phyloP scores from a whole-genome alignment of 1,140 invertebrate genomes.

The Drosophila novamexicana region DNA sequence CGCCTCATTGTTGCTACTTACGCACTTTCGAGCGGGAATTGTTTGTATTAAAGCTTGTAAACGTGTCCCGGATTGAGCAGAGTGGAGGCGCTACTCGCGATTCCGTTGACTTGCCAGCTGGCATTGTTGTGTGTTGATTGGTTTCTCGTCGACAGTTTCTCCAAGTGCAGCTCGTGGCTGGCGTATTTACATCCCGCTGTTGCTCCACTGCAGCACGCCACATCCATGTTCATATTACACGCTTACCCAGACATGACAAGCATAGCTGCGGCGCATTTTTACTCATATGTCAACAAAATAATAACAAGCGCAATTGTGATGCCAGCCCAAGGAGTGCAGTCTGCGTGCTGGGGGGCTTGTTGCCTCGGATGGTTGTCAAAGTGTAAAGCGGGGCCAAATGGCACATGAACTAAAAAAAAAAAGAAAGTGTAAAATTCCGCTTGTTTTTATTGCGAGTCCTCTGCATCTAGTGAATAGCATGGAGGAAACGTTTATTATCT shows the following conservation, averaged over 20 bases:
- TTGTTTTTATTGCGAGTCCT: not conserved
- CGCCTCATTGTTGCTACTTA: not conserved
- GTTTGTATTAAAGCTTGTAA: not conserved
- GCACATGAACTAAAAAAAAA: not conserved
- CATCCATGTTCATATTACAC: not conserved
- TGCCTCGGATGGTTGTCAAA: not conserved
- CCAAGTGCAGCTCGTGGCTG: slow-evolving; percentile 20
- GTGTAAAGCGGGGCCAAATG: not conserved
- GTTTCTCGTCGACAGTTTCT: slow-evolving; percentile 8
- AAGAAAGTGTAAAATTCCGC: not conserved
- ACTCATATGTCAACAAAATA: slow-evolving; percentile 28
- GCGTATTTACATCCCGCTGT: slow-evolving; percentile 24
- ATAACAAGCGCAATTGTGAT: slow-evolving; percentile 13
- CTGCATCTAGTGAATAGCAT: not conserved
- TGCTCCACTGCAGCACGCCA: not conserved
- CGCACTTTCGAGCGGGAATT: not conserved
- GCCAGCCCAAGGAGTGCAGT: not conserved
- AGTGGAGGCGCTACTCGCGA: not conserved
- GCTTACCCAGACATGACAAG: slow-evolving; percentile 9
- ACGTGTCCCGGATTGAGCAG: no score
- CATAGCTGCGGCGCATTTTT: slow-evolving; percentile 8
- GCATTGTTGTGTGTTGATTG: slow-evolving; percentile 28
- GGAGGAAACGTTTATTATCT: not conserved
- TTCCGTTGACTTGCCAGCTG: slow-evolving; percentile 23
- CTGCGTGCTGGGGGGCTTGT: not conserved